These are phyloP conservation scores for Bostrychus sinensis DNA, from an alignment of 2,113 vertebrate genomes.

Conservation along the genomic window DNA sequence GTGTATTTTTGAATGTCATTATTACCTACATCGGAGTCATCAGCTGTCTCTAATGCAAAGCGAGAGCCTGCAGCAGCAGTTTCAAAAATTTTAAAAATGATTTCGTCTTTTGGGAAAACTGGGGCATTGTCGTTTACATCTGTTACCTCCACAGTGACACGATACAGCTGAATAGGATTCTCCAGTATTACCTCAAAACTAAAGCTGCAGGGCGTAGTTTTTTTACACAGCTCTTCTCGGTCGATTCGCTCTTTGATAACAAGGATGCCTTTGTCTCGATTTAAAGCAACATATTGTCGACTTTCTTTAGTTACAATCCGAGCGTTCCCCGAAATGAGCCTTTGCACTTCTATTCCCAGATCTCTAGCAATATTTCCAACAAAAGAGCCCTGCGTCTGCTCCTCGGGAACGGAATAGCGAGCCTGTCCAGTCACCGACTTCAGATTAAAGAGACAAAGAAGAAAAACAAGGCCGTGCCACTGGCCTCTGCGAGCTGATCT, in stretches of 20 bases:
- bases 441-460: no score
- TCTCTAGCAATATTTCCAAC: slow-evolving; percentile 58
- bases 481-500: no score
- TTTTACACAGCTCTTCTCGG: slow-evolving; percentile 66
- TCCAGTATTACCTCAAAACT: slow-evolving; percentile 71
- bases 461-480: no score
- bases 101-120: slow-evolving; percentile 13
- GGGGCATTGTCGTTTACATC: slow-evolving; percentile 70
- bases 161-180: slow-evolving; percentile 64
- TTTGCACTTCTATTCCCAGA: slow-evolving; percentile 40
- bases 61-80: slow-evolving; percentile 18
- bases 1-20: slow-evolving; percentile 74
- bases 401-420: slow-evolving; percentile 63
- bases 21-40: slow-evolving; percentile 72
- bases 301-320: slow-evolving; percentile 39
- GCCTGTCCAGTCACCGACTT: slow-evolving; percentile 42
- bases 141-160: slow-evolving; percentile 52
- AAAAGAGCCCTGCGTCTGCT: slow-evolving; percentile 54
- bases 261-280: slow-evolving; percentile 61
- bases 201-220: slow-evolving; percentile 63
- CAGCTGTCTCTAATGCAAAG: slow-evolving; percentile 56
- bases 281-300: slow-evolving; percentile 56
- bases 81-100: slow-evolving; percentile 60
- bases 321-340: slow-evolving; percentile 36
- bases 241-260: slow-evolving; percentile 66